phyloP scores from a whole-genome alignment of 2,888 invertebrate species.

The Crocallis elinguaria region DNA sequence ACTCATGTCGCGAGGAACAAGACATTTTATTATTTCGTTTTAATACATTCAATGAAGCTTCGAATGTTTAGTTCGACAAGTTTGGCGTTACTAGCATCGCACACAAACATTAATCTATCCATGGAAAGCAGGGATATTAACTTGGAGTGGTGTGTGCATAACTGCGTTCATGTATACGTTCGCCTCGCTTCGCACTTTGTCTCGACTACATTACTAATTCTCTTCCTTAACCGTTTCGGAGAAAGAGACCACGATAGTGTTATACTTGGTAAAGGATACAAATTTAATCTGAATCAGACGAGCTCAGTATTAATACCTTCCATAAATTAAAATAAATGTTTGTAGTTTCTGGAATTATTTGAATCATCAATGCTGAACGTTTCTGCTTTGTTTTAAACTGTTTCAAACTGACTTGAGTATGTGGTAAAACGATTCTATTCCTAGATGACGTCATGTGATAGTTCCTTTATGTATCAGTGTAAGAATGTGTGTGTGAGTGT shows the following conservation, averaged over 20 bases:
- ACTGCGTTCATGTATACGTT: slow-evolving; percentile 59
- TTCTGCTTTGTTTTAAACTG: neutral
- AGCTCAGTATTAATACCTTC: neutral
- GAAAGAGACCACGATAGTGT: slow-evolving; percentile 9
- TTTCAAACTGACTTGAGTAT: neutral
- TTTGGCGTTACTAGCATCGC: slow-evolving; percentile 26
- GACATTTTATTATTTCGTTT: no score
- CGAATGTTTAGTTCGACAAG: neutral
- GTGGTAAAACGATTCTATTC: neutral
- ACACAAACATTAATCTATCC: slow-evolving; percentile 58
- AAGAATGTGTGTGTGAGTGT: slow-evolving; percentile 50
- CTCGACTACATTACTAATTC: slow-evolving; percentile 8
- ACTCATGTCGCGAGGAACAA: no score
- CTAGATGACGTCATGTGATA: neutral
- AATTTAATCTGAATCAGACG: neutral
- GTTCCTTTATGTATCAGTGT: slow-evolving; percentile 21
- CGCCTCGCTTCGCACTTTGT: slow-evolving; percentile 67
- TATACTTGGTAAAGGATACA: slow-evolving; percentile 3
- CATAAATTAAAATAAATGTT: no score
- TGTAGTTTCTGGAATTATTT: neutral
- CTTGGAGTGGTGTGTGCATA: slow-evolving; percentile 71
- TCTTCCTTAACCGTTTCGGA: slow-evolving; percentile 7
- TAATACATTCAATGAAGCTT: neutral
- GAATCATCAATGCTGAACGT: neutral
- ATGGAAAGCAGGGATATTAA: slow-evolving; percentile 50